Evolutionary conservation across 2,797 vertebrate species (phyloP), one percentile per base, ranked within the genome.

Genomic region (Monodelphis domestica): DNA sequence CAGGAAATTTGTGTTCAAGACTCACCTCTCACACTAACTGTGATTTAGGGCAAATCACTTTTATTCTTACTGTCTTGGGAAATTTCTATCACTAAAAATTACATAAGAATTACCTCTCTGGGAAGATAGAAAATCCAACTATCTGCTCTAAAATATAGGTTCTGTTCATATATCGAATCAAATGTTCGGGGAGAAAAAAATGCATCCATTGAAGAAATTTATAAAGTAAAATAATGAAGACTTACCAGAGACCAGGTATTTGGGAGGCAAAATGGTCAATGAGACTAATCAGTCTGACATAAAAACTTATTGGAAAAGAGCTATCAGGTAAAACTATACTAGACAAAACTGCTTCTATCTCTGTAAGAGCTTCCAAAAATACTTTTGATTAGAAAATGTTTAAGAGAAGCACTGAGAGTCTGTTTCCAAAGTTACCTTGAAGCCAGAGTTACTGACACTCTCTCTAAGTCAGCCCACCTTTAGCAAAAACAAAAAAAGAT

Each of bases 401-500:
- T 88, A n/a, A 53, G 24, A 38, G 0, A 90, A 78, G 10, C 51
- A 63, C 91, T 57, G 90, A 0, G 33, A 7, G 93, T 14, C 54
- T 5, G 51, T 45, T 91, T 89, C 15, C 92, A 9, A 87, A 92
- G 45, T 45, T n/a, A 11, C 88, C 45, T 55, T 2, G 59, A 78
- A 90, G 29, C 88, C 70, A 90, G 57, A 93, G 0, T 92, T 28
- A 53, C 5, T 90, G n/a, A 50, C 15, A 89, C 0, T 2, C 12
- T 2, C 12, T 70, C 24, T 54, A 87, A 88, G 11, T 21, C 70
- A 10, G 21, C 0, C 94, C 15, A 53, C 24, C 84, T 59, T 54
- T 88, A 91, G 89, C 5, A 94, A 21, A 94, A 92, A 89, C 54
- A 29, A n/a, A 88, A 1, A 91, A n/a, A 53, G 54, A 91, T 87